Conservation (phyloP, 2,888 invertebrate genomes). For the Fragum whitleyi region DNA sequence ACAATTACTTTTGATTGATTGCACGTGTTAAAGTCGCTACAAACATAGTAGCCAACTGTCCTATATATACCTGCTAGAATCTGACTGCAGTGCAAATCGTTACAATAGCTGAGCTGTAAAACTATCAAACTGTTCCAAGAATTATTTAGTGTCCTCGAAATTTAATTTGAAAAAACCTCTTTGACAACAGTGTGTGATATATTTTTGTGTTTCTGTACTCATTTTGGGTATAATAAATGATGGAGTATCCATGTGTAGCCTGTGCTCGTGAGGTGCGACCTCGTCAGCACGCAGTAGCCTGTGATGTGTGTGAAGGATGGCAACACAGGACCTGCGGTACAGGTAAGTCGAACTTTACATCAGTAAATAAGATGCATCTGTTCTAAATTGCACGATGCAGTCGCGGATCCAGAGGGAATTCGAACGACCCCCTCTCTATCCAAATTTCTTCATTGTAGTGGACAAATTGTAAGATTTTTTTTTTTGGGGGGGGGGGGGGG, state of each 20-base stretch:
- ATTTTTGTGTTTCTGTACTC: too few relatives aligned
- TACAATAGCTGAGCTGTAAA: not conserved
- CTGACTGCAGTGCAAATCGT: not conserved
- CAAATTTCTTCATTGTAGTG: too few relatives aligned
- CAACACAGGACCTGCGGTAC: constrained; percentile 8
- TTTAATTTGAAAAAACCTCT: too few relatives aligned
- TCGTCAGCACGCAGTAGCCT: constrained; percentile 1
- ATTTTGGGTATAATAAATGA: too few relatives aligned
- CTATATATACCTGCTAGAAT: not conserved
- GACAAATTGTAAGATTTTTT: too few relatives aligned
- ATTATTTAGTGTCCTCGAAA: too few relatives aligned
- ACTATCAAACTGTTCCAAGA: too few relatives aligned
- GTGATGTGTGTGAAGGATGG: constrained; percentile 11
- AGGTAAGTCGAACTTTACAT: constrained; percentile 14
- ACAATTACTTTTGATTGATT: not conserved
- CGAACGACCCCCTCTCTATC: too few relatives aligned
- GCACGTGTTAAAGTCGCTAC: not conserved
- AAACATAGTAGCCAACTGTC: not conserved
- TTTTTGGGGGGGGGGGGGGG: too few relatives aligned
- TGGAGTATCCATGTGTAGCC: not conserved
- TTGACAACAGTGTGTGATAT: not conserved
- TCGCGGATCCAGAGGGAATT: too few relatives aligned
- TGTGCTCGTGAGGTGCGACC: constrained; percentile 2
- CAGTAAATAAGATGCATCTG: too few relatives aligned
- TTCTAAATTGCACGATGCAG: too few relatives aligned